A percentile compares a stretch with the other conserved stretches of the same genome.
Conservation (phyloP, 2,113 vertebrate genomes). For the Ranitomeya variabilis region DNA sequence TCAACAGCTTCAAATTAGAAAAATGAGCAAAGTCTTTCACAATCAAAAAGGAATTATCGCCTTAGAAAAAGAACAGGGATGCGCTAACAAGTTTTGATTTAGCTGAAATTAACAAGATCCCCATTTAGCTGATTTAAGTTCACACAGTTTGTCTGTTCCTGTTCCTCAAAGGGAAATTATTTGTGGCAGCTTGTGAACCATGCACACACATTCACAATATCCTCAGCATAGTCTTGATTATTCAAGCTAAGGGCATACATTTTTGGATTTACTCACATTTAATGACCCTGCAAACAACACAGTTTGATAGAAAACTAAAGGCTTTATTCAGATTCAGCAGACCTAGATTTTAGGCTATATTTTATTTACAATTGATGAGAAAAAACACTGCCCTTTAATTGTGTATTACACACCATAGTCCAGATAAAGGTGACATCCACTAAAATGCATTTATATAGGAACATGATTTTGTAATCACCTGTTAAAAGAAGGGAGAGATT, state of each 20-base stretch:
- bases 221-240: conserved; percentile 47
- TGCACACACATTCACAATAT: conserved; percentile 50
- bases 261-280: conserved; percentile 56
- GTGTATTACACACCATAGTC: not conserved
- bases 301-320: conserved; percentile 34
- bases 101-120: conserved; percentile 59
- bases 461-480: not conserved
- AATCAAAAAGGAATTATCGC: conserved; percentile 57
- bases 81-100: conserved; percentile 57
- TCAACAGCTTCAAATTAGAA: conserved; percentile 57
- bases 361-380: not conserved
- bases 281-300: conserved; percentile 56
- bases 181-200: conserved; percentile 52
- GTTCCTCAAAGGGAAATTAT: conserved; percentile 56
- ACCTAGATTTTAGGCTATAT: not conserved
- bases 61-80: conserved; percentile 55
- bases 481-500: not conserved
- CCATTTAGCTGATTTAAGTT: conserved; percentile 57
- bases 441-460: not conserved
- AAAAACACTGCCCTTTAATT: not conserved
- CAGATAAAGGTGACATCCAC: not conserved
- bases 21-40: conserved; percentile 56
- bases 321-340: not conserved
- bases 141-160: conserved; percentile 52
- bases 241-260: conserved; percentile 54